Evolutionary conservation across 2,113 vertebrate species (phyloP), one percentile per base, ranked within the genome.

Genomic region (Galbula dea): DNA sequence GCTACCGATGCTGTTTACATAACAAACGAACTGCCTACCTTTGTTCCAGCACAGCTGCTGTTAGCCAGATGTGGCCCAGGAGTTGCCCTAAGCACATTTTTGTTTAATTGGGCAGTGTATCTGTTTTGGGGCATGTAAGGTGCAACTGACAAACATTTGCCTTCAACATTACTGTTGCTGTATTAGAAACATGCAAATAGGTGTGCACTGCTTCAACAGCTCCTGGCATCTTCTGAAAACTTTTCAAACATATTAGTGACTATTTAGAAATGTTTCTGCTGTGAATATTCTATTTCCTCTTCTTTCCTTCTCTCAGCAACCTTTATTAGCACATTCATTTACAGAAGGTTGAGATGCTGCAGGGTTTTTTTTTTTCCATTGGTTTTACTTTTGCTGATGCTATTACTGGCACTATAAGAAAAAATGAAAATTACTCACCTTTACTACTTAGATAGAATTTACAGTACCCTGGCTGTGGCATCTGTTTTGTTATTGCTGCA

Each of bases 21-120:
- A 92, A 89, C 63, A 49, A 11, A 7, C 24, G 41, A 86, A 29
- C 57, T 82, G 41, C 39, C 73, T 94, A 90, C 83, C 75, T 96
- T 74, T 86, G 27, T 82, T 93, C 51, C n/a, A 73, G 11, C 57
- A 18, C 65, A 90, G 91, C 86, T 96, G 83, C 52, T 77, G 57
- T 55, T 63, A 89, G 83, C 80, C 94, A 96, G 89, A 95, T 95
- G 93, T 83, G 88, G 92, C 91, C 71, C 59, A 29, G 55, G 75
- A 88, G 51, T 65, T 93, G 82, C 86, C 86, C 59, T 78, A 32
- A 88, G 46, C 14, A 6, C 22, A 34, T 94, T 91, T 78, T 75
- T 85, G 57, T 86, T 68, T 95, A 89, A 93, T 96, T 94, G 82
- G 86, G 75, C 62, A 90, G 48, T 41, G 36, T 71, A 73, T 85